Evolutionary conservation across 2,113 vertebrate species (phyloP).

Genomic region (Pholis gunnellus): DNA sequence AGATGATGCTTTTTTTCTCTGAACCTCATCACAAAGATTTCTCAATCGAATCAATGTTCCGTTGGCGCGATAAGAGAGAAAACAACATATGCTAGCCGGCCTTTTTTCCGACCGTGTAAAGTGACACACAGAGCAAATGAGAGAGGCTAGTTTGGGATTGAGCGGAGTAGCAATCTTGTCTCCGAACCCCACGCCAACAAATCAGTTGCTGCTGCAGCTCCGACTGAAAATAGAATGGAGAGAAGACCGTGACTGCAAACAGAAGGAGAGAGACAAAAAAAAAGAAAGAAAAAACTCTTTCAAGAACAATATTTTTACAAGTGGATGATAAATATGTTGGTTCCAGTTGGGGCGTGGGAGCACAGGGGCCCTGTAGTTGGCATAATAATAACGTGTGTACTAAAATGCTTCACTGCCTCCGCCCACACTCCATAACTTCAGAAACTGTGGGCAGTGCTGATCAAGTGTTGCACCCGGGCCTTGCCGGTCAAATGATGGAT

Average conservation of each 20-base stretch:
- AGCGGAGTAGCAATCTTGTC: slow-evolving; percentile 45
- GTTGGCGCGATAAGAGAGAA: slow-evolving; percentile 6
- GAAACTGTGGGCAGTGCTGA: slow-evolving; percentile 48
- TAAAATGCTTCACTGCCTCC: slow-evolving; percentile 52
- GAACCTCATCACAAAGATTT: slow-evolving; percentile 15
- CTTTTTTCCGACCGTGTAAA: slow-evolving; percentile 22
- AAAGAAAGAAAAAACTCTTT: slow-evolving; percentile 47
- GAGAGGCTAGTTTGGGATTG: slow-evolving; percentile 24
- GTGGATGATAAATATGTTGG: slow-evolving; percentile 79
- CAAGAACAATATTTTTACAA: slow-evolving; percentile 78
- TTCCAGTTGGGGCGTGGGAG: slow-evolving; percentile 66
- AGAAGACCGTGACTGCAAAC: slow-evolving; percentile 38
- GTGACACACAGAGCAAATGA: slow-evolving; percentile 45
- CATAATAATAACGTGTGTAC: slow-evolving; percentile 63
- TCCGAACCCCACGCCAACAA: slow-evolving; percentile 51
- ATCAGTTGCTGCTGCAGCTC: slow-evolving; percentile 57
- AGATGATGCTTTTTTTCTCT: slow-evolving; percentile 2
- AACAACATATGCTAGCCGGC: slow-evolving; percentile 12
- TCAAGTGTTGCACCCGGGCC: slow-evolving; percentile 46
- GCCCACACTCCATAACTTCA: slow-evolving; percentile 37
- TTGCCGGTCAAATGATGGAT: slow-evolving; percentile 60
- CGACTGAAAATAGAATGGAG: slow-evolving; percentile 40
- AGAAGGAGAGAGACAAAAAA: slow-evolving; percentile 17
- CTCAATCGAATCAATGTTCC: slow-evolving; percentile 19
- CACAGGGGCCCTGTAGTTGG: slow-evolving; percentile 62